Evolutionary conservation across 1,140 invertebrate species (phyloP).

Genomic region (Saccostrea cuccullata): DNA sequence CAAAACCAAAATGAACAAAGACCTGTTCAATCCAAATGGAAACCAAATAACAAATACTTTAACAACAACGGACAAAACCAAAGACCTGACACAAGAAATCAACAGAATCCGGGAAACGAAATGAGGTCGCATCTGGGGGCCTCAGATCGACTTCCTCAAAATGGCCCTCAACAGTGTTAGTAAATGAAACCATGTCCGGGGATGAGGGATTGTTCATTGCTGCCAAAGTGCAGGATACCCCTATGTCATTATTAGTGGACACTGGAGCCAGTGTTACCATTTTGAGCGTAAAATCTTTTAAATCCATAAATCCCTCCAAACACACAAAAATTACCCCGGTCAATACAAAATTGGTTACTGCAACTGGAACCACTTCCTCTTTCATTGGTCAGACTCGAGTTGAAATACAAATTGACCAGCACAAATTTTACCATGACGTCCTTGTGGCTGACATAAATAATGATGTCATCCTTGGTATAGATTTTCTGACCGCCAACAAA

Average conservation of each 20-base stretch:
- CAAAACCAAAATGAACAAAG: too few species aligned
- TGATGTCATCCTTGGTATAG: too few species aligned
- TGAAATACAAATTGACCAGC: constrained; percentile 35
- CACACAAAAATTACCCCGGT: neutral
- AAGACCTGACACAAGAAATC: too few species aligned
- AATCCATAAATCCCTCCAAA: neutral
- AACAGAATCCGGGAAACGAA: too few species aligned
- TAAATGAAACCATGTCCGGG: neutral
- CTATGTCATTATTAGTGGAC: constrained; percentile 36
- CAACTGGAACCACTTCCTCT: neutral
- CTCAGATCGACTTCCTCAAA: too few species aligned
- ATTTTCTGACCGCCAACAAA: neutral
- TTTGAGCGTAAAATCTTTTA: constrained; percentile 26
- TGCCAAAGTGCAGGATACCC: neutral
- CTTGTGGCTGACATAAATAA: too few species aligned
- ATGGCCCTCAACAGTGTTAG: neutral
- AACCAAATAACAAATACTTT: too few species aligned
- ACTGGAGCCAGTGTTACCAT: neutral
- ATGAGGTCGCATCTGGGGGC: too few species aligned
- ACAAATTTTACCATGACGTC: neutral
- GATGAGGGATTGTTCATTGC: too few species aligned
- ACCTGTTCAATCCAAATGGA: too few species aligned
- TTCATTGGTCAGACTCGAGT: constrained; percentile 30
- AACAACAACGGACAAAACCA: too few species aligned
- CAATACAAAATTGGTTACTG: too few species aligned